Conservation (phyloP, 2,888 invertebrate genomes). For the Rhimphoctona megacephalus region DNA sequence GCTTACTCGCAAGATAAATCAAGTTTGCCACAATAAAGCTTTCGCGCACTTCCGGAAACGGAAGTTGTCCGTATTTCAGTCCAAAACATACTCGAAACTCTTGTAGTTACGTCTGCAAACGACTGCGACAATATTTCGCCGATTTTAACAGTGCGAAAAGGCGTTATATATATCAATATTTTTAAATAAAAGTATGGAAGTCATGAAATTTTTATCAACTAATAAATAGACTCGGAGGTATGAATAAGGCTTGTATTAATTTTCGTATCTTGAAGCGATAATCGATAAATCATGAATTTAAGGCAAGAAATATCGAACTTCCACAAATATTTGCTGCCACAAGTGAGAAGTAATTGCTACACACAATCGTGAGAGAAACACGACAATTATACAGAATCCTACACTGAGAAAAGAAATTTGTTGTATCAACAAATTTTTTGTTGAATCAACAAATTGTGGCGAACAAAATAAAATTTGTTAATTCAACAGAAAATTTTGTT, state of each 20-base stretch:
- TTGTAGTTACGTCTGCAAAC: constrained; percentile 7
- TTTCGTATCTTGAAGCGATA: no score
- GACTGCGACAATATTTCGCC: constrained; percentile 32
- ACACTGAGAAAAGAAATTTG: no score
- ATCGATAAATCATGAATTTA: no score
- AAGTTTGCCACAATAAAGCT: constrained; percentile 66
- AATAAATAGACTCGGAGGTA: background rate
- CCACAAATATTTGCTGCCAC: no score
- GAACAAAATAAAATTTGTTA: no score
- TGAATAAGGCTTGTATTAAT: background rate
- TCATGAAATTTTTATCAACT: background rate
- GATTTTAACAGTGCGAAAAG: constrained; percentile 2
- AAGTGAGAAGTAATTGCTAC: no score
- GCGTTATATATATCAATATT: background rate
- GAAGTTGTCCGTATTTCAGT: constrained; percentile 65
- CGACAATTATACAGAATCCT: no score
- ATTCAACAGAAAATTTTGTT: no score
- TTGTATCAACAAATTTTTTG: no score
- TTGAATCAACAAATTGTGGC: no score
- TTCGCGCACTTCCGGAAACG: constrained; percentile 60
- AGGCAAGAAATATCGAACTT: no score
- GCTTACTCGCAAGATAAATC: constrained; percentile 59
- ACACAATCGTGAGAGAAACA: no score
- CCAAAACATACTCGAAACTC: constrained; percentile 63
- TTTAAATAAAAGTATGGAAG: background rate